These are phyloP conservation scores for Chaetorhynchus papuensis DNA, from an alignment of 2,113 vertebrate genomes.

Conservation along the genomic window DNA sequence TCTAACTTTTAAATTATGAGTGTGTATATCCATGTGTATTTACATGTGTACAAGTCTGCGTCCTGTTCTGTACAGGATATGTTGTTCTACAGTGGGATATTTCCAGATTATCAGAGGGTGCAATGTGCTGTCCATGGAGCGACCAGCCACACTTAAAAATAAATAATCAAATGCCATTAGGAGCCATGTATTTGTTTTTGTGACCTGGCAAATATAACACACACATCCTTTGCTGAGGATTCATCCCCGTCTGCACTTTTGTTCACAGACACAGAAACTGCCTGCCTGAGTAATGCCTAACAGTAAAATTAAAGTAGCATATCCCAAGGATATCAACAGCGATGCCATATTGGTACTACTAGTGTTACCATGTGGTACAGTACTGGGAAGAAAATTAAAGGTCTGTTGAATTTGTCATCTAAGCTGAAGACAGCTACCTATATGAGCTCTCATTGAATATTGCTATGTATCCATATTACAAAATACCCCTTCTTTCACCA, in stretches of 20 bases:
- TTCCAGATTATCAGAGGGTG: not conserved
- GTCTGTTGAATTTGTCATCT: not conserved
- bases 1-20: not conserved
- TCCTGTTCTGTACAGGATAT: not conserved
- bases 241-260: not conserved
- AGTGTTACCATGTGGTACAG: not conserved
- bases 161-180: not conserved
- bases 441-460: not conserved
- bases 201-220: not conserved
- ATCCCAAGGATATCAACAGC: not conserved
- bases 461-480: not conserved
- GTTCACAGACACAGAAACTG: not conserved
- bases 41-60: not conserved
- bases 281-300: not conserved
- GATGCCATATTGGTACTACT: not conserved
- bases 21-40: not conserved
- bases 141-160: not conserved
- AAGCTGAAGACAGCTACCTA: not conserved
- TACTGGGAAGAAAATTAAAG: not conserved
- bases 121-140: not conserved
- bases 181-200: not conserved
- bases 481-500: not conserved
- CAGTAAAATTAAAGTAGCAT: not conserved
- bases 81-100: accelerated
- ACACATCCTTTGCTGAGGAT: not conserved